A percentile compares a stretch with the other conserved stretches of the same genome.
Evolutionary conservation across 2,113 vertebrate species (phyloP).

Genomic region (Chaetops frenatus): DNA sequence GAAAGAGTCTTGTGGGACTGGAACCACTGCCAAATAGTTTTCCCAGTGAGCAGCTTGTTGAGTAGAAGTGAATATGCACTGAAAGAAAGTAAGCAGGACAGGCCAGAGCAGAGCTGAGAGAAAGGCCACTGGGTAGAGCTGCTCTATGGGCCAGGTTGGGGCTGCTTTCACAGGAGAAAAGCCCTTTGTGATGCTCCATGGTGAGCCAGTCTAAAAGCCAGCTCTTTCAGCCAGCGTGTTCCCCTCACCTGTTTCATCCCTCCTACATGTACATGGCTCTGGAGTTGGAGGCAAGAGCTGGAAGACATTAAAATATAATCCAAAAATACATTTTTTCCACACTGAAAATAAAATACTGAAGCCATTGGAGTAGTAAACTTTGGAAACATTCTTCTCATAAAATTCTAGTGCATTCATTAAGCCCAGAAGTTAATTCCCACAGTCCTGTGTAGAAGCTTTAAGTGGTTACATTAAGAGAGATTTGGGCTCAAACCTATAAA

Average conservation of each 20-base stretch:
- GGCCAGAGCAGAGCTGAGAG: conserved; percentile 8
- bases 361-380: neutral
- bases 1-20: neutral
- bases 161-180: neutral
- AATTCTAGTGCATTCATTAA: neutral
- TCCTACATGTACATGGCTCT: neutral
- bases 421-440: neutral
- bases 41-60: neutral
- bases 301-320: conserved; percentile 6
- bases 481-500: neutral
- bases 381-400: neutral
- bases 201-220: neutral
- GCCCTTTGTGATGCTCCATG: neutral
- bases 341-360: neutral
- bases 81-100: conserved; percentile 6
- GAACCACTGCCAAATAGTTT: neutral
- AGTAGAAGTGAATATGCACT: neutral
- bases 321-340: neutral
- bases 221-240: conserved; percentile 2
- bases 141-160: neutral
- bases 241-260: conserved; percentile 15
- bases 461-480: neutral
- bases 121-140: neutral
- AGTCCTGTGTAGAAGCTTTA: neutral
- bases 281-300: conserved; percentile 31